phyloP scores from a whole-genome alignment of 2,888 invertebrate species.

The Coronaproctus castanopsis region DNA sequence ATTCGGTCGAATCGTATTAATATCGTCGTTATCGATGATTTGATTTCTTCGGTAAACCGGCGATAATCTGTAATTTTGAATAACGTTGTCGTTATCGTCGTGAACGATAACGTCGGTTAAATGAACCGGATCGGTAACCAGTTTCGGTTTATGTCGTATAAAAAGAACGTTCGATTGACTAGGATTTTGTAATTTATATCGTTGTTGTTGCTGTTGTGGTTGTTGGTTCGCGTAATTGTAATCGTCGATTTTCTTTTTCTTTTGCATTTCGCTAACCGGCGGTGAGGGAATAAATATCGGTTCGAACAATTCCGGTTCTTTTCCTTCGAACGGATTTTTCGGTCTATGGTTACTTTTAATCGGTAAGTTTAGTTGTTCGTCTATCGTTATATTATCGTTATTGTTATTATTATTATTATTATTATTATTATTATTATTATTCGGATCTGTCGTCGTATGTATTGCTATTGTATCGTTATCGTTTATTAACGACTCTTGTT shows the following conservation, averaged over 20 bases:
- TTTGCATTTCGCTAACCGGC: conserved; percentile 34
- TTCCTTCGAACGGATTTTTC: conserved; percentile 30
- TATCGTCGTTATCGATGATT: not conserved
- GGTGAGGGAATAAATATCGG: conserved; percentile 67
- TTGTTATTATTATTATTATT: conserved; percentile 22
- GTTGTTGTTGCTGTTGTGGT: not conserved
- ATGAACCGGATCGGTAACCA: not conserved
- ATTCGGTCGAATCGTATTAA: not conserved
- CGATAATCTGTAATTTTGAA: not conserved
- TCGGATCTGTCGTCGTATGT: too few species aligned
- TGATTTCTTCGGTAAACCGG: not conserved
- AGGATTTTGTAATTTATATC: conserved; percentile 5
- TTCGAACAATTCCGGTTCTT: conserved; percentile 40
- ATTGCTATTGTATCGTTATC: conserved; percentile 2
- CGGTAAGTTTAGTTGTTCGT: not conserved
- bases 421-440: not conserved
- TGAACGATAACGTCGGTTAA: not conserved
- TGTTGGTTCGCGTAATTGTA: not conserved
- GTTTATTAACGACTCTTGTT: conserved; percentile 23
- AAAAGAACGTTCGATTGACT: conserved; percentile 5
- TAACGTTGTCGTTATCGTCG: not conserved
- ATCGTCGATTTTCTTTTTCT: conserved; percentile 23
- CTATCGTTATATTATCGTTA: conserved; percentile 24
- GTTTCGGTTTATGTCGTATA: conserved; percentile 3
- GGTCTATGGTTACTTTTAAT: not conserved